Evolutionary conservation across 2,888 invertebrate genomes (phyloP), one percentile per base, ranked within the genome.

Genomic region (Brenthis daphne): DNA sequence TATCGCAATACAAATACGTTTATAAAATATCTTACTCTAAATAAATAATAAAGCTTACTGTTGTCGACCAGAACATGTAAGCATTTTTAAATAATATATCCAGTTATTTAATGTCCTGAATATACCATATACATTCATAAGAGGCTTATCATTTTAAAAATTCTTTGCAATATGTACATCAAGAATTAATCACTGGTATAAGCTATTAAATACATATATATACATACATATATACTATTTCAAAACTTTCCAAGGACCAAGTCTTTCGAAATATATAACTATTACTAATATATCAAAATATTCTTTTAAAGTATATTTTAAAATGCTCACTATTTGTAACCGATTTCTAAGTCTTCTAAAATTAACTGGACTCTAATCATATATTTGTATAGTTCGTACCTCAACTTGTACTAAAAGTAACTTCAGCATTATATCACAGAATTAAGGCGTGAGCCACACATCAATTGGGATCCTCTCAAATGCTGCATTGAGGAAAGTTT

Each of bases 391-490:
- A 20, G 16, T 51, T 48, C 56, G 50, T 71, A 69, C 60, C 54
- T 64, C 37, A 13, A 48, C 14, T 48, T 64, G 37, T 56, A 58
- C n/a, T 55, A 63, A 51, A 55, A 64, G 50, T 29, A 54, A 24
- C 14, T 16, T 64, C 51, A 37, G 33, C 6, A 33, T 63, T 53
- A 51, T 51, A 57, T 43, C 48, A 55, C 63, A 55, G 57, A 13
- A 65, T 78, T 87, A 93, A 69, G 92, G 88, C 64, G 84, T 92
- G 51, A 96, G 92, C 96, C 96, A 96, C 14, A 95, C 93, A 79
- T 95, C 94, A 69, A 96, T 88, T 1, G 96, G 96, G 64, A 96
- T 93, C 81, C 95, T 95, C 57, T 94, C 93, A 83, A 96, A 96
- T 54, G 96, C 96, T 0, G 93, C 93, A 80, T 96, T 96, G 67